Evolutionary conservation across 2,888 invertebrate genomes (phyloP), one percentile per base, ranked within the genome.

Genomic region (Theretra japonica): DNA sequence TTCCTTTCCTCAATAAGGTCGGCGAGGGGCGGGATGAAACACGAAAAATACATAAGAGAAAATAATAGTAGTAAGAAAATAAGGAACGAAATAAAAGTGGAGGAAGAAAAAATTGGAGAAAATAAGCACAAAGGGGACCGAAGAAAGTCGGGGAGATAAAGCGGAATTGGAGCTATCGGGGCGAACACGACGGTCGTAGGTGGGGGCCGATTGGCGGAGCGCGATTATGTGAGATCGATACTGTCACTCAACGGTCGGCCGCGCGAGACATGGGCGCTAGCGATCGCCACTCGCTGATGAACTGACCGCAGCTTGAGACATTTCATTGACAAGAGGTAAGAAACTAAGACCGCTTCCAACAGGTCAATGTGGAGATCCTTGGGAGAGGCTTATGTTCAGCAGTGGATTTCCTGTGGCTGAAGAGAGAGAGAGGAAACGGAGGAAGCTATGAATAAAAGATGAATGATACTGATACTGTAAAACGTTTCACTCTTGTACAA

Each of bases 121-220:
- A 93, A 93, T 91, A 92, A 92, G 94, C 88, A 93, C 93, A 94
- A 94, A 92, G 92, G 92, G 90, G 91, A 90, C 87, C 85, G 88
- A 90, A 89, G 90, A 90, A 90, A 90, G 90, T 90, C 88, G 87
- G 88, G 89, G 90, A 93, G 94, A 94, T 94, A 94, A 93, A 92
- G 91, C 90, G 94, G 91, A 92, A 94, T 94, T 92, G 94, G 89
- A 93, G 94, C 89, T 92, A 93, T 93, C 92, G 93, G 90, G 90
- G 93, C 92, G 93, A 87, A 86, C 86, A 86, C 86, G 88, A 86
- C 88, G 83, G 82, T 75, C 83, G 88, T 84, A 89, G 92, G 91
- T 87, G 86, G 92, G 91, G 83, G 90, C 86, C 87, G 81, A 83
- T 88, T 84, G 88, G 85, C 83, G 86, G 85, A 86, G 88, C 88